These are phyloP conservation scores for Pterocles orientalis DNA, from an alignment of 2,113 vertebrate species.

Conservation along the genomic window DNA sequence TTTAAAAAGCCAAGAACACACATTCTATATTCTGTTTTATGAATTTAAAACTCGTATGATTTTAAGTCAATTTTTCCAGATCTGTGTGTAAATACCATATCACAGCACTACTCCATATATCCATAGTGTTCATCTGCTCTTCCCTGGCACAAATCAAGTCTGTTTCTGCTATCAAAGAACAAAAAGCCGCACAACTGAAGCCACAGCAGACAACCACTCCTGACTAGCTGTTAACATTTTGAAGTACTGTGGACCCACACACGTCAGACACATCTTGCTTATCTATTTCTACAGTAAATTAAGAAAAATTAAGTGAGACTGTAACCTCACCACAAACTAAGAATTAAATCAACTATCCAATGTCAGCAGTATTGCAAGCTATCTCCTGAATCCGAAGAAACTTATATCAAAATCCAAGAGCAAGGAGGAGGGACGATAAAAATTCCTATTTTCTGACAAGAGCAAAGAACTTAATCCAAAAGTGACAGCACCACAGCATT, in stretches of 20 bases:
- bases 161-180: not conserved
- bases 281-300: not conserved
- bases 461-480: not conserved
- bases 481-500: not conserved
- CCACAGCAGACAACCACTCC: not conserved
- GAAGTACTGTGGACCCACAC: not conserved
- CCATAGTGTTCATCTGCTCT: not conserved
- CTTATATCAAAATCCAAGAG: not conserved
- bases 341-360: not conserved
- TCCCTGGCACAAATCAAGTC: not conserved
- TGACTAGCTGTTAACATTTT: not conserved
- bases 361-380: not conserved
- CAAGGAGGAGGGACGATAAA: not conserved
- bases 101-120: not conserved
- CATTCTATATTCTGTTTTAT: not conserved
- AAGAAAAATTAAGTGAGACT: not conserved
- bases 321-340: not conserved
- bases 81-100: not conserved
- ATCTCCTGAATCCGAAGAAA: not conserved
- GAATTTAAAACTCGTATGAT: not conserved
- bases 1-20: not conserved
- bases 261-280: not conserved
- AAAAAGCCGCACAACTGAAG: not conserved
- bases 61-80: not conserved
- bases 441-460: not conserved